These are phyloP conservation scores for Caloenas nicobarica DNA, from an alignment of 2,113 vertebrate genomes.

Conservation along the genomic window DNA sequence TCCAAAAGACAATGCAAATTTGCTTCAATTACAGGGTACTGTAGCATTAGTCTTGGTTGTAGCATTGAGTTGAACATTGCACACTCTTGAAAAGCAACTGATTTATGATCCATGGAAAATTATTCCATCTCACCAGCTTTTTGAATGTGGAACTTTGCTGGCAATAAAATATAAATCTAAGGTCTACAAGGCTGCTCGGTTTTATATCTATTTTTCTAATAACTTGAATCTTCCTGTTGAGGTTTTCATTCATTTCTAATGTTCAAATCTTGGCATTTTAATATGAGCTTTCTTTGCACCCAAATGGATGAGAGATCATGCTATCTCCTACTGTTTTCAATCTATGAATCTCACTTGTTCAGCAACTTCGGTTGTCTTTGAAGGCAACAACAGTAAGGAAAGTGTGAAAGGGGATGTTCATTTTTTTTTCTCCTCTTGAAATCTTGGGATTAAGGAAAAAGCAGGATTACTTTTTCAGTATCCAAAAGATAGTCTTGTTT, in stretches of 20 bases:
- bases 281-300: neutral
- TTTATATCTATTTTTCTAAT: constrained; percentile 64
- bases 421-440: neutral
- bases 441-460: neutral
- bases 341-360: neutral
- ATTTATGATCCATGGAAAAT: constrained; percentile 61
- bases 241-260: constrained; percentile 56
- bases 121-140: constrained; percentile 39
- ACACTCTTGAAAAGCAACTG: constrained; percentile 9
- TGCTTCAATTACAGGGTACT: constrained; percentile 5
- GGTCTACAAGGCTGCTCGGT: constrained; percentile 38
- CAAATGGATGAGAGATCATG: neutral
- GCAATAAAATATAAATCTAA: constrained; percentile 57
- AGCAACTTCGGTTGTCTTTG: neutral
- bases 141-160: constrained; percentile 45
- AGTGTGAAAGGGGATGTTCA: neutral
- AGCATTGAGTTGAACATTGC: constrained; percentile 10
- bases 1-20: constrained; percentile 42
- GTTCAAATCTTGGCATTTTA: constrained; percentile 14
- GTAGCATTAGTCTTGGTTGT: constrained; percentile 34
- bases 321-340: neutral
- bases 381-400: neutral
- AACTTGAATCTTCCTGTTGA: constrained; percentile 45
- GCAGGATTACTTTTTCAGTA: neutral
- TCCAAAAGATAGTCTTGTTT: neutral